Conservation (phyloP, 2,113 vertebrate species). For the Rhea pennata region DNA sequence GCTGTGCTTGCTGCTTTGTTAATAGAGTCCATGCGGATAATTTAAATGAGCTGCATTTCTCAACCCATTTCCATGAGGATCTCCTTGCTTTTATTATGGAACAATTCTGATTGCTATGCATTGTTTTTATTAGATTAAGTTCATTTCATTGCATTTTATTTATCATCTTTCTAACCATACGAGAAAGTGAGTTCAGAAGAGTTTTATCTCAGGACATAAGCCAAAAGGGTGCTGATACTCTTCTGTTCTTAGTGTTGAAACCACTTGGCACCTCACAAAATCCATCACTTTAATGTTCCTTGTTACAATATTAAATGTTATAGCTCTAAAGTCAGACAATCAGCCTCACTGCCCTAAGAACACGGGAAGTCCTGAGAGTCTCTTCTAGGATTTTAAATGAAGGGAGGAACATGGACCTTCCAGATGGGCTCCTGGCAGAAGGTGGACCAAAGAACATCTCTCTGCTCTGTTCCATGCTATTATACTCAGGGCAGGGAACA, state of each 20-base stretch:
- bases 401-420: rapidly evolving
- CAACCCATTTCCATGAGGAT: not conserved
- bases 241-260: not conserved
- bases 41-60: conserved; percentile 11
- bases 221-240: not conserved
- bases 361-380: not conserved
- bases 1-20: not conserved
- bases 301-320: not conserved
- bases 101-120: not conserved
- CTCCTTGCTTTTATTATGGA: not conserved
- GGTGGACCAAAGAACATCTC: not conserved
- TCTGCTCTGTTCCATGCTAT: not conserved
- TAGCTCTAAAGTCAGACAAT: not conserved
- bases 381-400: not conserved
- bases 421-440: not conserved
- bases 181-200: not conserved
- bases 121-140: conserved; percentile 48
- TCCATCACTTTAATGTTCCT: not conserved
- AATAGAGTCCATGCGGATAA: not conserved
- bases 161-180: conserved; percentile 8
- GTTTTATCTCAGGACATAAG: not conserved
- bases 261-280: not conserved
- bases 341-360: not conserved
- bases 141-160: conserved; percentile 48
- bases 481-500: not conserved